Base-by-base conservation (phyloP, 2,113 vertebrate genomes). In the Pachyramphus minor region DNA sequence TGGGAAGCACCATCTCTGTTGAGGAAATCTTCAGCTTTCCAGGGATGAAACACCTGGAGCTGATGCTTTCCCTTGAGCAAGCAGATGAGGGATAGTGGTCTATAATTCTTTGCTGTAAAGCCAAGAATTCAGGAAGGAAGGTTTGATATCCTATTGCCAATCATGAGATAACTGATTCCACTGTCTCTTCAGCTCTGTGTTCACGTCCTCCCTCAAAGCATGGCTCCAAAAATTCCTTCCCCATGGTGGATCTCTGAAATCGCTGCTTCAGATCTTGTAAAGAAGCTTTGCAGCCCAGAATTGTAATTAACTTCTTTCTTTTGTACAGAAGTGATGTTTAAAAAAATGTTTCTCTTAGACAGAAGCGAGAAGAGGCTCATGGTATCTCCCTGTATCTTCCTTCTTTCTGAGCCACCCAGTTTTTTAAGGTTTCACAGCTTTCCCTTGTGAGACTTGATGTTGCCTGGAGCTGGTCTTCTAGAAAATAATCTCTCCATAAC, bases 401-500 rank as follows among this genome's bases (percentile, higher is more conserved):
- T 35, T 66, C 22, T 87, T 17, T 50, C 13, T 82, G 64, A 93
- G 50, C 63, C 72, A 59, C 39, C 20, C 31, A 60, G 24, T 53
- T 76, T 79, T 47, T 59, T 52, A 45, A 15, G 39, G 64, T 14
- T 90, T 96, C 74, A 44, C 69, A 74, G 22, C 28, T 87, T 92
- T 87, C n/a, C 28, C 41, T 87, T 63, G 47, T 2, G 9, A 90
- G 64, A 39, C 76, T 84, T 88, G 71, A 66, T 56, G 45, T 53
- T 68, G 79, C 79, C 76, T 89, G 56, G 89, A 97, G 90, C 90
- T 93, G 78, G 42, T 87, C 53, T 90, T 93, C 44, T 88, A 78
- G 69, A 93, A 79, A 89, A 89, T 16, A 60, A 33, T 87, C 58
- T 67, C 62, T 95, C 80, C 64, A 66, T 66, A 87, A 74, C 37